A percentile compares a stretch with the other conserved stretches of the same genome.
phyloP scores from a whole-genome alignment of 2,797 vertebrate species.

The Halcyon badia region DNA sequence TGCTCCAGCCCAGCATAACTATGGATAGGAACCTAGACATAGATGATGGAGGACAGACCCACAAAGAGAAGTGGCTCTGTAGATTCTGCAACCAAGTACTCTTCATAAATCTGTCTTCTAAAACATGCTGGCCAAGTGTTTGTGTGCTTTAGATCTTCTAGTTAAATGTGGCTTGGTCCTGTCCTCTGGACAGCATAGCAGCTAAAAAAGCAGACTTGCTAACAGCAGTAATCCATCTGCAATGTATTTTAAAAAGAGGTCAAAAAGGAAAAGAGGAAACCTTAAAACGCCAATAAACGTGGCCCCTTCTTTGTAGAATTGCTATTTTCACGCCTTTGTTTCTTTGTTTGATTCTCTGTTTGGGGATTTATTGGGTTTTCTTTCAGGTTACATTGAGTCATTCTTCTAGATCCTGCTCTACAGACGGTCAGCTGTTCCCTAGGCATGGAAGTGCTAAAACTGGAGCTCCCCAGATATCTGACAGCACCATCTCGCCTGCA shows the following conservation, averaged over 20 bases:
- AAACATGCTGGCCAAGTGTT: not conserved
- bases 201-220: not conserved
- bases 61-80: not conserved
- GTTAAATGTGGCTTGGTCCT: not conserved
- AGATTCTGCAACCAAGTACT: not conserved
- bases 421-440: conserved; percentile 60
- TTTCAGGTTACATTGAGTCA: conserved; percentile 78
- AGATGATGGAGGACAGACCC: not conserved
- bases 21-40: not conserved
- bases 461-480: conserved; percentile 43
- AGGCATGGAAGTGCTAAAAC: conserved; percentile 40
- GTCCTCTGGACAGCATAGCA: not conserved
- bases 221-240: no score
- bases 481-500: conserved; percentile 48
- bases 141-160: not conserved
- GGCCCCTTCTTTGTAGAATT: not conserved
- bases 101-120: not conserved
- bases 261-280: not conserved
- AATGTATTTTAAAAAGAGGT: not conserved
- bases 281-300: not conserved
- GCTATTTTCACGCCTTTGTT: not conserved
- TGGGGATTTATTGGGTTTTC: not conserved
- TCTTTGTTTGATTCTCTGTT: not conserved
- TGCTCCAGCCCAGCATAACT: not conserved
- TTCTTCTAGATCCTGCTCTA: conserved; percentile 75